Evolutionary conservation across 2,888 invertebrate species (phyloP).

Genomic region (Bombylius discolor): DNA sequence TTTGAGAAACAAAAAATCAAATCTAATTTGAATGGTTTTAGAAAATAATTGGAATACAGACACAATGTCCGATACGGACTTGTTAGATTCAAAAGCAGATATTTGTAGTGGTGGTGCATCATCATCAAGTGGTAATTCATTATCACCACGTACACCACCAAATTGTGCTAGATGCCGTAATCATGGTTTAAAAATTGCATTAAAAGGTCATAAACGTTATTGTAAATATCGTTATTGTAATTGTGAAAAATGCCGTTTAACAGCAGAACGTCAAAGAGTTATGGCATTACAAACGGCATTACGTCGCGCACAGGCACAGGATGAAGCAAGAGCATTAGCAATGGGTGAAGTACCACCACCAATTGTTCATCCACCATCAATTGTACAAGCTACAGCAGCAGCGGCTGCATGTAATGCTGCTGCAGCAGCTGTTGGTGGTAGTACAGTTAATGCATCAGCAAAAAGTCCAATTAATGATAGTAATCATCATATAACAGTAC

Average conservation of each 20-base stretch:
- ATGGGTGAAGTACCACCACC: constrained; percentile 40
- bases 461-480: constrained; percentile 21
- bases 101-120: constrained; percentile 37
- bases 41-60: constrained; percentile 32
- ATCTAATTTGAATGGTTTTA: constrained; percentile 28
- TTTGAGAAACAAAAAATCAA: no score
- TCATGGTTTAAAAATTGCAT: constrained; percentile 74
- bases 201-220: constrained; percentile 87
- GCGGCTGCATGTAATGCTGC: constrained; percentile 10
- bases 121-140: constrained; percentile 42
- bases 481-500: constrained; percentile 32
- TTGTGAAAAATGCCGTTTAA: constrained; percentile 76
- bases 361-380: constrained; percentile 21
- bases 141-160: constrained; percentile 66
- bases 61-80: constrained; percentile 41
- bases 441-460: constrained; percentile 3
- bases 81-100: constrained; percentile 41
- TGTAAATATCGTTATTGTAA: constrained; percentile 74
- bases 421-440: constrained; percentile 8
- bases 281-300: constrained; percentile 83
- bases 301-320: constrained; percentile 72
- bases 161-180: constrained; percentile 88
- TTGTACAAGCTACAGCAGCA: constrained; percentile 2
- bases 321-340: constrained; percentile 50
- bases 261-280: constrained; percentile 73